Evolutionary conservation across 2,888 invertebrate genomes (phyloP).

Genomic region (Isotomurus palustris): DNA sequence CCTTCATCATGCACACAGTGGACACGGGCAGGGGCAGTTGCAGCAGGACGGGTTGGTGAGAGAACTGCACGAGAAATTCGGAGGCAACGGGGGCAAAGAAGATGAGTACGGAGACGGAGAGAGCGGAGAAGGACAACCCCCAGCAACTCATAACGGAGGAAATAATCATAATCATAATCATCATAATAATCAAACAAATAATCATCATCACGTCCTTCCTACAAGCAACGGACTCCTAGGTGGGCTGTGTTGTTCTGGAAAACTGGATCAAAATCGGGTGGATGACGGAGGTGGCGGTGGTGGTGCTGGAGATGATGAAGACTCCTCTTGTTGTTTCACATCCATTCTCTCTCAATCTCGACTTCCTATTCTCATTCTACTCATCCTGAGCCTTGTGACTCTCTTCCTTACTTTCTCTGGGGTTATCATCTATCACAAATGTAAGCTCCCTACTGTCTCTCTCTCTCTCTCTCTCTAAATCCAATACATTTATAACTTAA

Average conservation of each 20-base stretch:
- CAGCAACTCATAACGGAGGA: constrained; percentile 7
- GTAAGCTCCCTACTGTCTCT: too few species aligned
- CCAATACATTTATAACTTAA: too few species aligned
- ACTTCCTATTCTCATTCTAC: constrained; percentile 33
- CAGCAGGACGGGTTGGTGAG: constrained; percentile 35
- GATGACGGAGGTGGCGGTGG: constrained; percentile 31
- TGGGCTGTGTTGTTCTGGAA: constrained; percentile 24
- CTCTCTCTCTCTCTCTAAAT: too few species aligned
- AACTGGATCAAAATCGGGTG: constrained; percentile 28
- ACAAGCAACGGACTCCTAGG: constrained; percentile 21
- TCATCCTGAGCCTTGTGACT: constrained; percentile 38
- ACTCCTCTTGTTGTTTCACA: constrained; percentile 37
- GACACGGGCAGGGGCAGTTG: neutral
- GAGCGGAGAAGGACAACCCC: too few species aligned
- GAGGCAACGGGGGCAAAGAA: neutral
- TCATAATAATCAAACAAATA: constrained; percentile 13
- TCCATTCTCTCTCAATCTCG: neutral
- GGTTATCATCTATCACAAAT: constrained; percentile 42
- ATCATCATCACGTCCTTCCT: too few species aligned
- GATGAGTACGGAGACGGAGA: neutral
- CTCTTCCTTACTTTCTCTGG: constrained; percentile 42
- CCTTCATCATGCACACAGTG: neutral
- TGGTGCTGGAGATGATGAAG: constrained; percentile 14
- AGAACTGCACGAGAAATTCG: constrained; percentile 40
- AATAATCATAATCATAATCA: constrained; percentile 19